Evolutionary conservation across 1,140 invertebrate genomes (phyloP).

Genomic region (Drosophila sulfurigaster): DNA sequence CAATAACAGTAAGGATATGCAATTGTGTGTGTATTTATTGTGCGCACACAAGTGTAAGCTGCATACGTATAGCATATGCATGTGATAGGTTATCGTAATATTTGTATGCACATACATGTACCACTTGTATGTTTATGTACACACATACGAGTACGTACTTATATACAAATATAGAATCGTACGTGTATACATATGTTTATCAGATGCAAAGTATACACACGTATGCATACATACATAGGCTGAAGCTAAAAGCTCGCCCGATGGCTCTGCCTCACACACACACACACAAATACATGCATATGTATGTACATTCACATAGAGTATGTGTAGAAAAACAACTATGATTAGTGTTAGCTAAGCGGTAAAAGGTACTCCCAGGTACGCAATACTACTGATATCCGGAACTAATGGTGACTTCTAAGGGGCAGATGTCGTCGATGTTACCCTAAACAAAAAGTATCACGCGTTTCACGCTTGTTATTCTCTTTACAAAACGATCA

Average conservation of each 20-base stretch:
- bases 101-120: conserved; percentile 16
- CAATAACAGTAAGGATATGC: conserved; percentile 34
- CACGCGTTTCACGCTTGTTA: conserved; percentile 14
- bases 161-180: conserved; percentile 7
- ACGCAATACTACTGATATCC: too few species aligned
- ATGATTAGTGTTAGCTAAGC: conserved; percentile 20
- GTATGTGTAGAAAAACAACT: conserved; percentile 5
- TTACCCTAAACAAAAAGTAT: conserved; percentile 5
- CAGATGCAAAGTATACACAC: conserved; percentile 37
- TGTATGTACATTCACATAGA: background rate
- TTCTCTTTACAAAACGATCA: background rate
- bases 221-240: background rate
- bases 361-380: background rate
- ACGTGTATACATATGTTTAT: conserved; percentile 4
- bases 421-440: background rate
- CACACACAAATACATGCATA: conserved; percentile 4
- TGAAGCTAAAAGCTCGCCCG: conserved; percentile 38
- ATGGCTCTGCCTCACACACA: conserved; percentile 19
- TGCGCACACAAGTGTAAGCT: background rate
- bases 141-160: conserved; percentile 9
- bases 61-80: background rate
- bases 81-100: conserved; percentile 31
- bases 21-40: conserved; percentile 12
- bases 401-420: too few species aligned
- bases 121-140: conserved; percentile 3